Evolutionary conservation across 2,888 invertebrate species (phyloP), one percentile per base, ranked within the genome.

Genomic region (Synergus umbraculus): DNA sequence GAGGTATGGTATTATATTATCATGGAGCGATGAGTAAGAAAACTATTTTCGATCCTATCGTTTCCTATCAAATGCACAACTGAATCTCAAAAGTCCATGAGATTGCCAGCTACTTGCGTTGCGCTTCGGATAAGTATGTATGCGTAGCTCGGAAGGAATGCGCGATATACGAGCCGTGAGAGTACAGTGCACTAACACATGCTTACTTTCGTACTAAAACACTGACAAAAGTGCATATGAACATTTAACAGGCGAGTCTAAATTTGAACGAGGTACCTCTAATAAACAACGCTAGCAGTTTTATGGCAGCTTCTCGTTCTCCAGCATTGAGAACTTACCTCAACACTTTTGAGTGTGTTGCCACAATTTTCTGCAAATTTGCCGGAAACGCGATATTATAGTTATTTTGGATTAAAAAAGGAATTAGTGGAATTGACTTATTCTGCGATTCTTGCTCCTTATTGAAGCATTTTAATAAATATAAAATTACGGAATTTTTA

Each of bases 271-370:
- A 54, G 73, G 73, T 37, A 69, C 49, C 15, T n/a, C 54, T 73
- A 54, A 73, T 73, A 73, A 73, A 73, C 73, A 73, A 49, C 37
- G 54, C 54, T 73, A 54, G 73, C 73, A 73, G 37, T 73, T 73
- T 73, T 73, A 73, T 73, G 73, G 18, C 73, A 73, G 73, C 54
- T 54, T 73, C 73, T 73, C 54, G 41, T 73, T 73, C 37, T 54
- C 41, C 73, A 73, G 44, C 18, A 66, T 66, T 43, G 15, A 49
- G 37, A 73, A 66, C 43, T 66, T 43, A 9, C 65, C 65, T 43
- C 73, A 49, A 29, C 15, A 73, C 37, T 73, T 49, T 13, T 22
- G 10, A 22, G 18, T 44, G 54, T 54, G 54, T 8, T 54, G 9
- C 54, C 54, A 54, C 54, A 54, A 54, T 7, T 8, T 54, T 8